Base-by-base conservation (phyloP, 2,113 vertebrate species). In the Passer montanus region DNA sequence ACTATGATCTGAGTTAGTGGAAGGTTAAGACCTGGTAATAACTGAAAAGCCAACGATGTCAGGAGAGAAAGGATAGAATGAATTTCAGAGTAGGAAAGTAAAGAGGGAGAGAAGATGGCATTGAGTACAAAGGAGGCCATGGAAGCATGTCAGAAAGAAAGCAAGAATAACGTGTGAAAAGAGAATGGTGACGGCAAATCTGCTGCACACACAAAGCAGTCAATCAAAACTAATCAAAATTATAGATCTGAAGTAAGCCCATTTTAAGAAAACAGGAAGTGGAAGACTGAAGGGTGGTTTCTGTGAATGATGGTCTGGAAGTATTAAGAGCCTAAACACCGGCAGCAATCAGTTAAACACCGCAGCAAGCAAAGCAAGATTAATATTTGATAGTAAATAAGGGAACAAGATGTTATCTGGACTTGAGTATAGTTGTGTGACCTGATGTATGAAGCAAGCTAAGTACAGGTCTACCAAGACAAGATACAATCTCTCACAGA, bases 101-200 rank as follows among this genome's bases (percentile, higher is more conserved):
- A 62, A 0, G 2, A 84, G 15, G 6, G 8, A 89, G 17, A 85
- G 43, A 28, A 83, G 46, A 63, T 8, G 10, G 21, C 27, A 33
- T 2, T 21, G 12, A 39, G 27, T 11, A 62, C 12, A 69, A 77
- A 69, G 37, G 11, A 85, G 16, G 9, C 33, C 37, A 84, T 0
- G 23, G 27, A 87, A 55, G 24, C 1, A 0, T 17, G 43, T 63
- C 39, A 78, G 44, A 72, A 55, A 28, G 52, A 26, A 89, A 35
- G 23, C 43, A 82, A 82, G 37, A 84, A 18, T 43, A 74, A 89
- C 0, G 0, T 16, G 8, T 0, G 0, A 69, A 16, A 73, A 73
- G 15, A 23, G 11, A 93, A 39, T 17, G 49, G 35, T 86, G 50
- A 86, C 15, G 43, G 44, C 43, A 47, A 74, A 78, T 55, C 59